A percentile compares a stretch with the other conserved stretches of the same genome.
Evolutionary conservation across 2,888 invertebrate species (phyloP).

Genomic region (Eupithecia exiguata): DNA sequence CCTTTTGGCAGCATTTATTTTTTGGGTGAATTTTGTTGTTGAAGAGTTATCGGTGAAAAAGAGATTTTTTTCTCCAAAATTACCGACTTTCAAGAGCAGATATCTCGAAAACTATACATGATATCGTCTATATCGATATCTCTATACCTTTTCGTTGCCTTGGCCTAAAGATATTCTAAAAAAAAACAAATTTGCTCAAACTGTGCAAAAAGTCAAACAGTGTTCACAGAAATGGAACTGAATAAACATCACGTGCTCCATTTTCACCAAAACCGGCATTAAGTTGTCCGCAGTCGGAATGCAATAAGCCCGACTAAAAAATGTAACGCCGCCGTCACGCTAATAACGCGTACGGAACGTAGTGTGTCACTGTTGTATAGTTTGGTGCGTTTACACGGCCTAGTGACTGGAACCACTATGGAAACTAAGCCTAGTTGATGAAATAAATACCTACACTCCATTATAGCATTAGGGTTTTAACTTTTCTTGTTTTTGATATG

Average conservation of each 20-base stretch:
- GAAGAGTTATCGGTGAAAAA: too few species aligned
- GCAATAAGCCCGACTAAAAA: conserved; percentile 32
- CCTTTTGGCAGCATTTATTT: too few species aligned
- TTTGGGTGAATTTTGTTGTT: too few species aligned
- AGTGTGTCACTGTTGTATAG: conserved; percentile 32
- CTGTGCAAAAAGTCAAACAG: not conserved
- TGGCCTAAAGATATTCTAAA: not conserved
- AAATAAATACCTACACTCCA: too few species aligned
- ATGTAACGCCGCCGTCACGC: conserved; percentile 30
- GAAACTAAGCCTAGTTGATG: too few species aligned
- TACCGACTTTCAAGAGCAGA: too few species aligned
- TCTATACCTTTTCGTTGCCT: too few species aligned
- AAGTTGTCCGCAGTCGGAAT: conserved; percentile 27
- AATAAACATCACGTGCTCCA: conserved; percentile 15
- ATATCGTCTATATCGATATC: too few species aligned
- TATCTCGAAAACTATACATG: too few species aligned
- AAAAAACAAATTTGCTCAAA: not conserved
- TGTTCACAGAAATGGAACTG: not conserved
- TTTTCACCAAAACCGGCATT: conserved; percentile 25
- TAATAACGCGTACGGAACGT: conserved; percentile 29
- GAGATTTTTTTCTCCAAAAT: too few species aligned
- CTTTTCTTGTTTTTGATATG: too few species aligned
- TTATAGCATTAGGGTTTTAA: too few species aligned
- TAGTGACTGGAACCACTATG: not conserved
- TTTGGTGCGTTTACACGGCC: conserved; percentile 1